These are phyloP conservation scores for Allobates femoralis DNA, from an alignment of 2,797 vertebrate genomes.

Conservation along the genomic window DNA sequence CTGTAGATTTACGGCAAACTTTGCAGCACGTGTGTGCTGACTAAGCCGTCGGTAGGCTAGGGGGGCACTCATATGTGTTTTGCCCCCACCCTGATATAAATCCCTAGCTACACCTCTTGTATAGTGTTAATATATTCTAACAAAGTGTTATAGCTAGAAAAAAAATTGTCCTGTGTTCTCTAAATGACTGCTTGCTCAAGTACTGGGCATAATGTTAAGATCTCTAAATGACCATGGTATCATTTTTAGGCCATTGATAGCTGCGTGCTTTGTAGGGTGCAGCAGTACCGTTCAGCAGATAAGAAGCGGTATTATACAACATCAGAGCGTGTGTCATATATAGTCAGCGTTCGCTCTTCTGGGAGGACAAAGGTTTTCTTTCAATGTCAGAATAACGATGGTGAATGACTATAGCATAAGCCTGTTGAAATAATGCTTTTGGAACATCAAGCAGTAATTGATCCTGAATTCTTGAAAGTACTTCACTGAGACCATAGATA, in stretches of 20 bases:
- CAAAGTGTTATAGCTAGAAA: too few relatives aligned
- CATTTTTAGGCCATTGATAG: not conserved
- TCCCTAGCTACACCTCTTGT: too few relatives aligned
- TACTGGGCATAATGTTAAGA: not conserved
- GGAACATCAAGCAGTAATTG: slow-evolving; percentile 53
- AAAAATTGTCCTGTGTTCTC: not conserved
- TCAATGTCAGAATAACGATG: slow-evolving; percentile 47
- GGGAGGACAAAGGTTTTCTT: slow-evolving; percentile 33
- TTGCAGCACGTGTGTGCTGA: too few relatives aligned
- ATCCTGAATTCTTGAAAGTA: slow-evolving; percentile 45
- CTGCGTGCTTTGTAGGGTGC: not conserved
- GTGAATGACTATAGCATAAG: slow-evolving; percentile 29
- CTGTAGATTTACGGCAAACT: too few relatives aligned
- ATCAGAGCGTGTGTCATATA: slow-evolving; percentile 2
- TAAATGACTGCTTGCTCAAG: not conserved
- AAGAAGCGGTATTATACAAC: slow-evolving; percentile 11
- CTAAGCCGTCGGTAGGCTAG: too few relatives aligned
- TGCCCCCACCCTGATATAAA: too few relatives aligned
- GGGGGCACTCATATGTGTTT: too few relatives aligned
- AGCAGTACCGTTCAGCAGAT: not conserved
- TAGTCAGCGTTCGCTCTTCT: slow-evolving; percentile 28
- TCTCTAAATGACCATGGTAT: not conserved
- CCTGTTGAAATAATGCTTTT: slow-evolving; percentile 38
- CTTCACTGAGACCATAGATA: slow-evolving; percentile 31
- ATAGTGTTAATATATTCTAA: too few relatives aligned